These are phyloP conservation scores for Tuberolachnus salignus DNA, from an alignment of 2,888 invertebrate species.

Conservation along the genomic window DNA sequence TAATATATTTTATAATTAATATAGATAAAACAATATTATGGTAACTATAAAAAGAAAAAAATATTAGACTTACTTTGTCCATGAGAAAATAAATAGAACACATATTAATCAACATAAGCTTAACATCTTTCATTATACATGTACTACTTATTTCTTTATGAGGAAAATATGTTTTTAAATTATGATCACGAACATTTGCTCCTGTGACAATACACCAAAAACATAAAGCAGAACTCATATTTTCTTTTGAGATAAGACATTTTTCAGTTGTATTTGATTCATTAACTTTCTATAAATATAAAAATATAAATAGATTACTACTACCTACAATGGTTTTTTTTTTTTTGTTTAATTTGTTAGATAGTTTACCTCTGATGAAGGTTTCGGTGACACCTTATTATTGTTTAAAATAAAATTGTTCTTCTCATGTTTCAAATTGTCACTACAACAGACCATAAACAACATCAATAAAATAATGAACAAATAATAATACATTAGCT, in stretches of 20 bases:
- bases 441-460: conserved; percentile 23
- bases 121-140: conserved; percentile 42
- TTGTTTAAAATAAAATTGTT: not conserved
- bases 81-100: conserved; percentile 41
- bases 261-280: not conserved
- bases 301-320: not conserved
- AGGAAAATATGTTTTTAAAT: conserved; percentile 46
- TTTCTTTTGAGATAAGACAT: conserved; percentile 8
- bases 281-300: conserved; percentile 3
- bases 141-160: conserved; percentile 30
- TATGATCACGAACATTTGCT: conserved; percentile 31
- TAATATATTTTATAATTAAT: too few species aligned
- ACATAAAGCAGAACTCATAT: conserved; percentile 37
- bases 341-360: not conserved
- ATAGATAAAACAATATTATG: not conserved
- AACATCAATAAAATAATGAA: not conserved
- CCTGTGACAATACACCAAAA: conserved; percentile 37
- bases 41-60: too few species aligned
- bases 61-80: conserved; percentile 32
- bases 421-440: not conserved
- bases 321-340: not conserved
- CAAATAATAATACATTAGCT: not conserved
- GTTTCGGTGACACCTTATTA: not conserved
- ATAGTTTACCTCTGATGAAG: conserved; percentile 10
- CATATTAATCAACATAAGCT: conserved; percentile 41